phyloP scores from a whole-genome alignment of 2,797 vertebrate species.

The Acipenser ruthenus region DNA sequence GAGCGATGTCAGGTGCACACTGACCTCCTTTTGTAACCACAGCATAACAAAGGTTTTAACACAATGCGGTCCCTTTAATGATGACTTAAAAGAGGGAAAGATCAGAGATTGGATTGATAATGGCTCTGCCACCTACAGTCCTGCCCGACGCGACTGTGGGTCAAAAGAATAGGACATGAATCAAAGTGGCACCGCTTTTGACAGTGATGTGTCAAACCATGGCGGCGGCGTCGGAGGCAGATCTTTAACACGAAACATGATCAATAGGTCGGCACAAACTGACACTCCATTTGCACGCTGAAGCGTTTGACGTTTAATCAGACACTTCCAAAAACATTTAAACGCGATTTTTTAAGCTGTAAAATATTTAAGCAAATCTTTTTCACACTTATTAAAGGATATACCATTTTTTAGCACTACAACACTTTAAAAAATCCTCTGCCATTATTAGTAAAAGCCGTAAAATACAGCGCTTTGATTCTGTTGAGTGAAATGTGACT shows the following conservation, averaged over 20 bases:
- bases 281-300: background rate
- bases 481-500: too few species aligned
- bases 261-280: background rate
- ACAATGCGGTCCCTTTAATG: slow-evolving; percentile 1
- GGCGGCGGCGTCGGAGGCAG: background rate
- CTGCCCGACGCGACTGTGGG: background rate
- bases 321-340: too few species aligned
- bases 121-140: slow-evolving; percentile 2
- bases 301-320: too few species aligned
- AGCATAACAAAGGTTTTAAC: slow-evolving; percentile 10
- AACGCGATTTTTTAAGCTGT: too few species aligned
- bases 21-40: background rate
- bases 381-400: too few species aligned
- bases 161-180: slow-evolving; percentile 8
- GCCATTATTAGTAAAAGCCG: too few species aligned
- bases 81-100: background rate
- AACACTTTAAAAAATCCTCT: too few species aligned
- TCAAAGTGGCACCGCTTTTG: slow-evolving; percentile 10
- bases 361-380: too few species aligned
- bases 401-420: too few species aligned
- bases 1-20: slow-evolving; percentile 6
- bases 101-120: slow-evolving; percentile 3
- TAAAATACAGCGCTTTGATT: too few species aligned
- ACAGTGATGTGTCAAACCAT: slow-evolving; percentile 12
- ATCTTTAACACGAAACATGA: background rate